These are phyloP conservation scores for Antigone vipio DNA, from an alignment of 2,113 vertebrate species.

Conservation along the genomic window DNA sequence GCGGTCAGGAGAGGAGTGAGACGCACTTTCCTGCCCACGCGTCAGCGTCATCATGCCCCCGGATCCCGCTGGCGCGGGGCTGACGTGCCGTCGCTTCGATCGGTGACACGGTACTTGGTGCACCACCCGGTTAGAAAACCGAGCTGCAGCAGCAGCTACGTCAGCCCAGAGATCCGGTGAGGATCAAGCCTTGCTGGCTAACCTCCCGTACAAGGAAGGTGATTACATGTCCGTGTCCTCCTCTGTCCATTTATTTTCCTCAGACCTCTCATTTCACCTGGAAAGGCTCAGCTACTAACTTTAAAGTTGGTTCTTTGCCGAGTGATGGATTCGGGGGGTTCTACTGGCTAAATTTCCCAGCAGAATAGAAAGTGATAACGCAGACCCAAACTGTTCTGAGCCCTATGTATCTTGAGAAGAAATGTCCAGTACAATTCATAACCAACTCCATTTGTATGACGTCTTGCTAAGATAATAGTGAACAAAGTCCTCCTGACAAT, in stretches of 20 bases:
- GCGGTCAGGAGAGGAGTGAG: neutral
- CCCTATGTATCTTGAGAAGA: neutral
- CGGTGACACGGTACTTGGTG: neutral
- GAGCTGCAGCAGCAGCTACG: neutral
- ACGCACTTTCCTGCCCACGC: rapidly evolving
- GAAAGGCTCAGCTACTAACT: neutral
- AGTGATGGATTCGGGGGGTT: neutral
- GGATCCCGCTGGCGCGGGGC: neutral
- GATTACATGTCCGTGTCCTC: neutral
- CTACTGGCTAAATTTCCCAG: neutral
- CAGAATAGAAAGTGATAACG: neutral
- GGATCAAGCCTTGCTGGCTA: neutral
- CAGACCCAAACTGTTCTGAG: neutral
- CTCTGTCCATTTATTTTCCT: neutral
- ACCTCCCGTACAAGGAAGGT: neutral
- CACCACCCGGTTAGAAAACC: neutral
- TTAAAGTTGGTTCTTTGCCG: neutral
- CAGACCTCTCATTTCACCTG: neutral
- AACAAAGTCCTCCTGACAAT: neutral
- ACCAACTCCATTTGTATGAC: neutral
- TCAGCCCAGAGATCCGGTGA: neutral
- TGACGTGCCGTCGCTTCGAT: rapidly evolving
- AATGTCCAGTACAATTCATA: neutral
- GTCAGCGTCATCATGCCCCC: neutral
- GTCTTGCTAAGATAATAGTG: neutral